A percentile compares a stretch with the other conserved stretches of the same genome.
phyloP scores from a whole-genome alignment of 2,888 invertebrate genomes.

The Diadegma fenestrale region DNA sequence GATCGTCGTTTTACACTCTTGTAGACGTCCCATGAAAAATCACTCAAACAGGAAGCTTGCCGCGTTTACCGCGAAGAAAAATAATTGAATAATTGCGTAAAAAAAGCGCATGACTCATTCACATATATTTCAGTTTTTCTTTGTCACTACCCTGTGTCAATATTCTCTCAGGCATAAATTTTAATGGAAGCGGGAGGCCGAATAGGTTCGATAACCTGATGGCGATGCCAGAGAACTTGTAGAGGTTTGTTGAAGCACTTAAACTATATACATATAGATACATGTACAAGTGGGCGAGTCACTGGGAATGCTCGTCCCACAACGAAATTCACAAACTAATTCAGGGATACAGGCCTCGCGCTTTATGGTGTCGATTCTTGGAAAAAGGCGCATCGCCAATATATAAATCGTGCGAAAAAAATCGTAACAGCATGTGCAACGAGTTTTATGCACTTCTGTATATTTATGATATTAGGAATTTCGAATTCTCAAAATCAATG shows the following conservation, averaged over 20 bases:
- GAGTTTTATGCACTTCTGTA: background rate
- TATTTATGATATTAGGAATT: background rate
- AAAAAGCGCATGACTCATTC: conserved; percentile 1
- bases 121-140: conserved; percentile 10
- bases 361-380: conserved; percentile 12
- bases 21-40: background rate
- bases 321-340: conserved; percentile 39
- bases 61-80: background rate
- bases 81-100: background rate
- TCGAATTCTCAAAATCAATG: background rate
- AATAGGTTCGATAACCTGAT: conserved; percentile 38
- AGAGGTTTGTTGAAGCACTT: conserved; percentile 17
- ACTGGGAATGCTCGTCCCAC: conserved; percentile 17
- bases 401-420: background rate
- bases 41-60: background rate
- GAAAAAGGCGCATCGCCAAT: background rate
- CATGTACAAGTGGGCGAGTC: conserved; percentile 36
- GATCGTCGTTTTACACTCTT: background rate
- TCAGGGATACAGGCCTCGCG: background rate
- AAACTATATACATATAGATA: background rate
- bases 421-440: background rate
- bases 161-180: conserved; percentile 26
- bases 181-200: conserved; percentile 26
- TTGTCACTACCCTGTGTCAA: conserved; percentile 8
- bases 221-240: conserved; percentile 5